Evolutionary conservation across 2,797 vertebrate genomes (phyloP).

Genomic region (Tangara arthus): DNA sequence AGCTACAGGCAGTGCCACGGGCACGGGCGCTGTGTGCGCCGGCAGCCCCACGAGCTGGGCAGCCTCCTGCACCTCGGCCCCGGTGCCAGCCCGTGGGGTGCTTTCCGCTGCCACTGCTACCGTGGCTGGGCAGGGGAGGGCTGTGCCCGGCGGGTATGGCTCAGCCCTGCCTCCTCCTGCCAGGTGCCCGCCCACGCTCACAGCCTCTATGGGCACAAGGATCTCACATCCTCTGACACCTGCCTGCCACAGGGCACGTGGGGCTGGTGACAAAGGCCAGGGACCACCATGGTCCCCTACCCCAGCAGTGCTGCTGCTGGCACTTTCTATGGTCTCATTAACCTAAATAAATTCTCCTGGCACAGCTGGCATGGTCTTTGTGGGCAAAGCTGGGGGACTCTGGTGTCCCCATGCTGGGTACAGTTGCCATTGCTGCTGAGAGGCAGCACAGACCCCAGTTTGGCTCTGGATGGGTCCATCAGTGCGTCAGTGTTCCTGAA

Average conservation of each 20-base stretch:
- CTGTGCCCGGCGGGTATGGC: conserved; percentile 54
- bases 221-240: neutral
- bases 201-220: neutral
- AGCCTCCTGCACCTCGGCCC: conserved; percentile 58
- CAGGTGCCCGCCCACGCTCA: rapidly evolving
- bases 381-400: neutral
- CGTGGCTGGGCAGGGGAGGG: conserved; percentile 76
- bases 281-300: neutral
- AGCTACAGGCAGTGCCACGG: conserved; percentile 75
- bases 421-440: neutral
- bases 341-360: conserved; percentile 33
- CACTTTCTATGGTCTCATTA: neutral
- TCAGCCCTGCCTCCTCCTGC: neutral
- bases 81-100: rapidly evolving
- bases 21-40: conserved; percentile 81
- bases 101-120: conserved; percentile 84
- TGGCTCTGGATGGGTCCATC: neutral
- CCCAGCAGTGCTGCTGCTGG: neutral
- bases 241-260: neutral
- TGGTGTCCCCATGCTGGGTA: neutral
- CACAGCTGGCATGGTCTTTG: neutral
- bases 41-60: conserved; percentile 41
- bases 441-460: neutral
- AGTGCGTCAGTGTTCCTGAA: neutral
- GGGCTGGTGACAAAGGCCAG: neutral